Evolutionary conservation across 2,888 invertebrate genomes (phyloP).

Genomic region (Leptura quadrifasciata): DNA sequence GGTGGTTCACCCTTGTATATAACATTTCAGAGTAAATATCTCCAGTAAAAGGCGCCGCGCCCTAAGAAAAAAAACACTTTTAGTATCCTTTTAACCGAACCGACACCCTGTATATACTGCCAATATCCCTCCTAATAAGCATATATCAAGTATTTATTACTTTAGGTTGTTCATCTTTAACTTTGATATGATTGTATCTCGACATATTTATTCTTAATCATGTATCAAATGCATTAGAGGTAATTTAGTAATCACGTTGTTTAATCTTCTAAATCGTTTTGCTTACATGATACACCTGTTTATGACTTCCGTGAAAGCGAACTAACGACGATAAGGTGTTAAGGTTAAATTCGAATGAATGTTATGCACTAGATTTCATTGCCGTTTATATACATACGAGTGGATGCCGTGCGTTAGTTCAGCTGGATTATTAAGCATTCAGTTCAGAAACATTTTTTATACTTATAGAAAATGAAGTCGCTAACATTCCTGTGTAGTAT

Average conservation of each 20-base stretch:
- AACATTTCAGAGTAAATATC: too few species aligned
- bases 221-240: background rate
- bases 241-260: slow-evolving; percentile 7
- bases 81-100: too few species aligned
- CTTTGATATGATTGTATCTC: background rate
- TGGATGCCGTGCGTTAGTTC: background rate
- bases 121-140: too few species aligned
- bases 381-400: slow-evolving; percentile 22
- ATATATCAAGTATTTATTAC: too few species aligned
- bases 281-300: background rate
- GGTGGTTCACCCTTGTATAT: too few species aligned
- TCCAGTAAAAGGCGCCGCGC: too few species aligned
- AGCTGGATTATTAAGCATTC: slow-evolving; percentile 1
- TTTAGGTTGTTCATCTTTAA: background rate
- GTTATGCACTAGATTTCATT: slow-evolving; percentile 51
- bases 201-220: too few species aligned
- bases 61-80: too few species aligned
- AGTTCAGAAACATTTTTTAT: background rate
- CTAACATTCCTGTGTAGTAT: background rate
- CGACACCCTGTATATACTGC: too few species aligned
- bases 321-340: slow-evolving; percentile 37
- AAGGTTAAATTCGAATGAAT: slow-evolving; percentile 40
- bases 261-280: background rate
- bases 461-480: background rate
- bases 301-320: slow-evolving; percentile 48